Percentiles rank a stretch among this genome's conserved stretches.
Conservation (phyloP, 2,888 invertebrate species). For the Cyaniris semiargus region DNA sequence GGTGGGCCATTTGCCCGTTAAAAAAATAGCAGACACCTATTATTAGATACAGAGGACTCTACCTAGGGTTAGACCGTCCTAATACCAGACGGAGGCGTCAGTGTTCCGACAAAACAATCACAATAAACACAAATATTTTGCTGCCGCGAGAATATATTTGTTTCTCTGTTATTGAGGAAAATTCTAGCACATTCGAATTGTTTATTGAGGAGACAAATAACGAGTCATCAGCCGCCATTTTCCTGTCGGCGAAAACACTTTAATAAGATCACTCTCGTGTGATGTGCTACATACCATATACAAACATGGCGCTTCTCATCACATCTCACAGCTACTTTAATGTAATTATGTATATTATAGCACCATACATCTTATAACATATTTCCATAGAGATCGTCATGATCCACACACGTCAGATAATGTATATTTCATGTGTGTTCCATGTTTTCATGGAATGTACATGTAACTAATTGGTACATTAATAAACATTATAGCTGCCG, state of each 20-base stretch:
- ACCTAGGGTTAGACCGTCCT: too few species aligned
- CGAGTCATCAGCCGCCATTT: neutral
- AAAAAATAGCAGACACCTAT: too few species aligned
- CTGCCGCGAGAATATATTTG: neutral
- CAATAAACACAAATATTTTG: neutral
- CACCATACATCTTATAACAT: too few species aligned
- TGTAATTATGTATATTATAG: too few species aligned
- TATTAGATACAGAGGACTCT: neutral
- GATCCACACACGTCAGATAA: too few species aligned
- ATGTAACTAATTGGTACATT: too few species aligned
- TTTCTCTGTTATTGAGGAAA: neutral
- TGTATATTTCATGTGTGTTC: too few species aligned
- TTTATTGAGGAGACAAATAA: slow-evolving; percentile 7
- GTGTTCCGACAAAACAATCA: neutral
- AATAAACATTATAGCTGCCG: too few species aligned
- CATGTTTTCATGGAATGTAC: too few species aligned
- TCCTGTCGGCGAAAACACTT: slow-evolving; percentile 1
- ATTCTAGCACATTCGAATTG: neutral
- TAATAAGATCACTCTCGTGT: neutral
- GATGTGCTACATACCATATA: neutral
- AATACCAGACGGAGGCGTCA: neutral
- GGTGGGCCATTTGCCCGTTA: too few species aligned
- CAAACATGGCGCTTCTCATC: neutral
- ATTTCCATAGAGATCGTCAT: too few species aligned
- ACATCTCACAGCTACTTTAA: neutral